Percentiles rank a stretch among this genome's conserved stretches.
Conservation (phyloP, 2,113 vertebrate species). For the Platichthys flesus region DNA sequence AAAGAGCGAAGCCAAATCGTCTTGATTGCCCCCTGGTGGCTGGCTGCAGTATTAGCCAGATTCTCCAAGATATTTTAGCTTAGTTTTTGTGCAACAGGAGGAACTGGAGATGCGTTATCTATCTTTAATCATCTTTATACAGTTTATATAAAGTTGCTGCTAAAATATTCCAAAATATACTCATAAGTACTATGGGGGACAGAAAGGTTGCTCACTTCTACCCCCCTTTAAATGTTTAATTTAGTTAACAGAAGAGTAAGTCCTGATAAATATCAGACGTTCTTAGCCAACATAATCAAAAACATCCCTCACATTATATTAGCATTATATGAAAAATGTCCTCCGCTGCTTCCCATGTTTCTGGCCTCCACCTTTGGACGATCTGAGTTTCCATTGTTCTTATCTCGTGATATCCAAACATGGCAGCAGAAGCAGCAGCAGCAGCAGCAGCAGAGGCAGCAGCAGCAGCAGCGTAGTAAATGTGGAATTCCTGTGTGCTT, state of each 20-base stretch:
- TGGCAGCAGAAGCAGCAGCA: conserved; percentile 4
- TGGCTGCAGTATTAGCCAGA: not conserved
- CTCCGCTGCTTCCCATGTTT: not conserved
- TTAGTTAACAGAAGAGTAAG: not conserved
- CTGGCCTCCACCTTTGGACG: not conserved
- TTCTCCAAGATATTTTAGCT: no score
- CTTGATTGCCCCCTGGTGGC: not conserved
- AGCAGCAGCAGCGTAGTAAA: conserved; percentile 34
- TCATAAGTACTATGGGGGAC: no score
- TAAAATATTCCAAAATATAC: no score
- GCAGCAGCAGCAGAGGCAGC: no score
- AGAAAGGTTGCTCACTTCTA: no score
- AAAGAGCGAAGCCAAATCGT: no score
- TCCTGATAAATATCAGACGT: not conserved
- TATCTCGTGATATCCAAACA: conserved; percentile 35
- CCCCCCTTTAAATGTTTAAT: not conserved
- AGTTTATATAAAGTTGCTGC: not conserved
- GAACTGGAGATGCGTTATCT: not conserved
- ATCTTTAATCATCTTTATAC: no score
- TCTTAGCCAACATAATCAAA: not conserved
- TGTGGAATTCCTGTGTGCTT: conserved; percentile 61
- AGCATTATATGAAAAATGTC: not conserved
- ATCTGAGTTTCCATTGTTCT: conserved; percentile 25
- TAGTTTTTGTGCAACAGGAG: not conserved
- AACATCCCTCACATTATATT: conserved; percentile 11